Evolutionary conservation across 2,113 vertebrate genomes (phyloP).

Genomic region (Plectropomus leopardus): DNA sequence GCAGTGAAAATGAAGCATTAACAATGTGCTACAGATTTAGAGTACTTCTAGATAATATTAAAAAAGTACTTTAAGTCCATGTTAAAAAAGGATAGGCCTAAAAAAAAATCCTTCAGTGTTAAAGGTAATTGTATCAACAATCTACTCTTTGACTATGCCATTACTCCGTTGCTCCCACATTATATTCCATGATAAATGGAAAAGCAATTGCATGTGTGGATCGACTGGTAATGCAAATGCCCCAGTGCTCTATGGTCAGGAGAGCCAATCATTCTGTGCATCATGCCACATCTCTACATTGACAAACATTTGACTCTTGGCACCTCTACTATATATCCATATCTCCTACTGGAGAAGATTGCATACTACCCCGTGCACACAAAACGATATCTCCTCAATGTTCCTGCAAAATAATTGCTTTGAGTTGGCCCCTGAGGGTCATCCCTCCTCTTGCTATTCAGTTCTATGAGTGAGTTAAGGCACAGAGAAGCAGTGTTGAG

Average conservation of each 20-base stretch:
- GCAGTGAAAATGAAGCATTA: no score
- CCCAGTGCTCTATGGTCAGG: not conserved
- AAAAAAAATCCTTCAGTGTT: constrained; percentile 9
- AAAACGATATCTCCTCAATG: constrained; percentile 52
- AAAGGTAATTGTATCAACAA: constrained; percentile 1
- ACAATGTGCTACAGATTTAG: not conserved
- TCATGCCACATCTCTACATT: constrained; percentile 19
- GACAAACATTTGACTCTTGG: constrained; percentile 40
- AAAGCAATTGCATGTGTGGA: constrained; percentile 8
- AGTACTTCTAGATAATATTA: not conserved
- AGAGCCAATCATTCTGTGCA: constrained; percentile 18
- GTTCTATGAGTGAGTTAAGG: constrained; percentile 51
- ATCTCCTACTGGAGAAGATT: not conserved
- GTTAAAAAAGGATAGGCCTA: not conserved
- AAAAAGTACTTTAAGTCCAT: not conserved
- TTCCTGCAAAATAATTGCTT: constrained; percentile 57
- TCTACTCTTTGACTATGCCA: constrained; percentile 8
- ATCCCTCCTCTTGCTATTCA: constrained; percentile 49
- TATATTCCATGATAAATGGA: constrained; percentile 15
- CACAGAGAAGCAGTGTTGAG: constrained; percentile 34
- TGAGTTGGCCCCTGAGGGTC: constrained; percentile 48
- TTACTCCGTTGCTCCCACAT: not conserved
- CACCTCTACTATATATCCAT: constrained; percentile 40
- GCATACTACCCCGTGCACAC: not conserved
- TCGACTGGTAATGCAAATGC: constrained; percentile 38